phyloP scores from a whole-genome alignment of 2,113 vertebrate genomes.

The Pyxicephalus adspersus region DNA sequence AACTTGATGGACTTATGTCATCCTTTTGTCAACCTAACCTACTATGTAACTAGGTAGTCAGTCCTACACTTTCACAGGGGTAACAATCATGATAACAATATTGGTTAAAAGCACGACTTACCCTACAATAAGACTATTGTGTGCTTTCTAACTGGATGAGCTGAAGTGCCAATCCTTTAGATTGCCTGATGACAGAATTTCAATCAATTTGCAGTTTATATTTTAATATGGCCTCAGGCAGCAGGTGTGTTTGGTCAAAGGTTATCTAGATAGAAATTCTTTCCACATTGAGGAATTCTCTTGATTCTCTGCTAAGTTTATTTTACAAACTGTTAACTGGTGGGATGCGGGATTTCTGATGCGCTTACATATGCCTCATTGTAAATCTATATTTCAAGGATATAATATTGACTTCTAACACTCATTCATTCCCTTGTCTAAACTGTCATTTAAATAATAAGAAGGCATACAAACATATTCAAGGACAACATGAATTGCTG shows the following conservation, averaged over 20 bases:
- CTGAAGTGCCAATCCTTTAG: slow-evolving; percentile 7
- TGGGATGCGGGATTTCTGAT: not conserved
- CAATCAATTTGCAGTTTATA: not conserved
- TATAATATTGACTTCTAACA: too few relatives aligned
- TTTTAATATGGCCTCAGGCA: slow-evolving; percentile 32
- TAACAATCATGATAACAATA: not conserved
- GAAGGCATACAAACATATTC: too few relatives aligned
- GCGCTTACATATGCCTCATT: not conserved
- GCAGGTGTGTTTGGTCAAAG: slow-evolving; percentile 48
- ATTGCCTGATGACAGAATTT: slow-evolving; percentile 12
- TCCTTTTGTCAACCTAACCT: too few relatives aligned
- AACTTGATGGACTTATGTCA: too few relatives aligned
- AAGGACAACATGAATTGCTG: too few relatives aligned
- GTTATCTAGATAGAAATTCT: slow-evolving; percentile 52
- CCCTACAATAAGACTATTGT: not conserved
- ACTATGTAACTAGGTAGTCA: too few relatives aligned
- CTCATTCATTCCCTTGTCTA: too few relatives aligned
- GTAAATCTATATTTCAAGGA: not conserved
- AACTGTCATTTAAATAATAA: too few relatives aligned
- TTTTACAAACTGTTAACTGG: slow-evolving; percentile 24
- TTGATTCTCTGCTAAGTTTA: slow-evolving; percentile 13
- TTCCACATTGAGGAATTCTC: slow-evolving; percentile 36
- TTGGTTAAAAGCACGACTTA: not conserved
- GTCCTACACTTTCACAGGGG: not conserved
- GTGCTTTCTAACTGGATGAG: not conserved